Conservation (phyloP, 1,140 invertebrate species). For the Scylla paramamosain region DNA sequence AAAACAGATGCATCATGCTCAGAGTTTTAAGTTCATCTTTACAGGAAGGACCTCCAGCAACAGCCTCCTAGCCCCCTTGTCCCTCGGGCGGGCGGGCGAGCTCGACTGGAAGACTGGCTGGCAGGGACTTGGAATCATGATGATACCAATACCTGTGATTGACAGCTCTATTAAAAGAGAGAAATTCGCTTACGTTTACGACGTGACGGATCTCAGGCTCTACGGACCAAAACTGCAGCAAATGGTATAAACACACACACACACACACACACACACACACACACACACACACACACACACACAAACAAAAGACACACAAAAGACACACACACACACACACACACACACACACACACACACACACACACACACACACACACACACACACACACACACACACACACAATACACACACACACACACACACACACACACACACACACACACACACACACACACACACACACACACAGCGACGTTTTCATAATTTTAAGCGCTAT, state of each 20-base stretch:
- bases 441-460: too few species aligned
- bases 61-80: not conserved
- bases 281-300: constrained; percentile 36
- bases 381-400: not conserved
- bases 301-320: too few species aligned
- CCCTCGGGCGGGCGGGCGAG: not conserved
- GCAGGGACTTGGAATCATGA: constrained; percentile 15
- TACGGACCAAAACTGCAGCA: constrained; percentile 54
- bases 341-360: not conserved
- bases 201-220: constrained; percentile 55
- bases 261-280: constrained; percentile 21
- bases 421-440: constrained; percentile 9
- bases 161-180: constrained; percentile 65
- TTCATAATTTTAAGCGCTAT: too few species aligned
- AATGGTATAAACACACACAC: constrained; percentile 21
- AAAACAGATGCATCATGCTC: not conserved
- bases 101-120: not conserved
- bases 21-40: not conserved
- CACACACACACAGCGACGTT: too few species aligned
- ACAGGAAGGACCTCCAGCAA: not conserved
- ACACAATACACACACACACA: not conserved
- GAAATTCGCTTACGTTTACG: constrained; percentile 61
- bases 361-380: not conserved
- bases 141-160: constrained; percentile 58
- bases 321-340: constrained; percentile 2